Evolutionary conservation across 2,113 vertebrate genomes (phyloP).

Genomic region (Pterocles orientalis): DNA sequence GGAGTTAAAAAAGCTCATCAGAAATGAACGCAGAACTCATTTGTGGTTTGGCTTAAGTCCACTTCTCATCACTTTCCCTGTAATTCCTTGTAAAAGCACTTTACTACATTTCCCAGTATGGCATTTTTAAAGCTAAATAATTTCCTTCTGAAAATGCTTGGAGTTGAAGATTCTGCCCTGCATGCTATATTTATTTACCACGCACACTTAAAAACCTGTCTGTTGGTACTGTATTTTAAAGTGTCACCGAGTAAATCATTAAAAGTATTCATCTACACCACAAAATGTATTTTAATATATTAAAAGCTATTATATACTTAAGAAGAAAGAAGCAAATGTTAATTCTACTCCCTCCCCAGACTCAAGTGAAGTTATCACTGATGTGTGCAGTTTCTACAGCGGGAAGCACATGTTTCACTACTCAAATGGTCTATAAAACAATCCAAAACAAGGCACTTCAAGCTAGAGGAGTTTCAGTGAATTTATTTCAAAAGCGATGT

Average conservation of each 20-base stretch:
- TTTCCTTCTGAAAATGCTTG: not conserved
- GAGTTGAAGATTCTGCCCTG: not conserved
- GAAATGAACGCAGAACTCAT: not conserved
- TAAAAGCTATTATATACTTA: not conserved
- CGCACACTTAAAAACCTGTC: not conserved
- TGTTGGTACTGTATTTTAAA: not conserved
- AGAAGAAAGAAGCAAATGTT: not conserved
- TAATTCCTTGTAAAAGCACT: not conserved
- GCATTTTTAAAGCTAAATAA: not conserved
- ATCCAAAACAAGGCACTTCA: not conserved
- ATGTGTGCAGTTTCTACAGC: not conserved
- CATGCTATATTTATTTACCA: not conserved
- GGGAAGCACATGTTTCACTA: not conserved
- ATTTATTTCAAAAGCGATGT: not conserved
- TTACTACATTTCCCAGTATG: not conserved
- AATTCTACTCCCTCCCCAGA: not conserved
- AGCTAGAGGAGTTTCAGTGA: not conserved
- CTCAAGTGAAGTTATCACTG: not conserved
- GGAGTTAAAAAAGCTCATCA: not conserved
- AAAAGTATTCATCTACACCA: not conserved
- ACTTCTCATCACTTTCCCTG: not conserved
- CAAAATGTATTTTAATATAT: not conserved
- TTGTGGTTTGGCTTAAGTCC: not conserved
- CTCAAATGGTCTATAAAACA: not conserved
- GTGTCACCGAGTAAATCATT: not conserved